These are phyloP conservation scores for Microctenopoma stevenorrisi DNA, from an alignment of 2,797 vertebrate genomes.

Conservation along the genomic window DNA sequence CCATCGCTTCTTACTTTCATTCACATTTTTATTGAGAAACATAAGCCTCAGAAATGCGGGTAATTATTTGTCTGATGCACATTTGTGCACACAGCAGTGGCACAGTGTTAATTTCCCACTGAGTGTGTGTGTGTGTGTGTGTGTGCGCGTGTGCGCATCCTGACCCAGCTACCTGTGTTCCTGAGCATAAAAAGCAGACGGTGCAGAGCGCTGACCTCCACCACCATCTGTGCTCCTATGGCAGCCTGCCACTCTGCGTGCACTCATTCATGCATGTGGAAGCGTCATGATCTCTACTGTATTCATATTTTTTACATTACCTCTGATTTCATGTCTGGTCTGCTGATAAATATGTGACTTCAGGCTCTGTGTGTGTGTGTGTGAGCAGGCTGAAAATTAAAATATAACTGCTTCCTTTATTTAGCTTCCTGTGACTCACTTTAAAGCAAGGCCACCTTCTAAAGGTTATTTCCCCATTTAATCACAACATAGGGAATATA, in stretches of 20 bases:
- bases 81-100: too few species aligned
- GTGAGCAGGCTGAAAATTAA: too few species aligned
- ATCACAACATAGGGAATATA: too few species aligned
- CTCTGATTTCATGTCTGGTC: not conserved
- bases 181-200: conserved; percentile 32
- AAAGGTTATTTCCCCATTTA: too few species aligned
- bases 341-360: not conserved
- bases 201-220: conserved; percentile 27
- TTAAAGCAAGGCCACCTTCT: too few species aligned
- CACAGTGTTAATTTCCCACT: too few species aligned
- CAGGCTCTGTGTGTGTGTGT: not conserved
- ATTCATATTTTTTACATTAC: not conserved
- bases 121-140: too few species aligned
- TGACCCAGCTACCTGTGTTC: conserved; percentile 41
- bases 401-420: not conserved
- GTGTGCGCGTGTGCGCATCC: not conserved
- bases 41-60: too few species aligned
- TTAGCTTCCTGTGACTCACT: not conserved
- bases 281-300: not conserved
- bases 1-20: too few species aligned
- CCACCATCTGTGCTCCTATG: conserved; percentile 48
- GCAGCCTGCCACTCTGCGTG: conserved; percentile 9
- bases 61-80: too few species aligned
- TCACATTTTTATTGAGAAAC: too few species aligned
- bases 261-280: not conserved